Conservation (phyloP, 2,888 invertebrate genomes). For the Tortrix viridana region DNA sequence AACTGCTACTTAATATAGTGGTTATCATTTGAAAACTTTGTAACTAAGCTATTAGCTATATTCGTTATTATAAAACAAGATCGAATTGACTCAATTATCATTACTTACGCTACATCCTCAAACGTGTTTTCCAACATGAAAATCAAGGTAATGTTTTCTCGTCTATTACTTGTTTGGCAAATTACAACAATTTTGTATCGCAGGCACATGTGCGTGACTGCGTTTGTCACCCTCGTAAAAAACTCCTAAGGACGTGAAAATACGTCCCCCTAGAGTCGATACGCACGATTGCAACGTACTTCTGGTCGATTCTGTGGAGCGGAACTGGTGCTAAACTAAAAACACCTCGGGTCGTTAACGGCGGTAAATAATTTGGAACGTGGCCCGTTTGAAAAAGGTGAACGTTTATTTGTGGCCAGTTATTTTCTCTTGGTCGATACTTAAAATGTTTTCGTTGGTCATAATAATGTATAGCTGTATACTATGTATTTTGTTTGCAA, state of each 20-base stretch:
- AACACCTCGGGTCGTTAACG: conserved; percentile 12
- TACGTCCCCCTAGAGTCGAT: conserved; percentile 30
- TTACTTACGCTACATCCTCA: too few species aligned
- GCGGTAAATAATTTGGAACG: conserved; percentile 18
- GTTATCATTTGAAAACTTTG: too few species aligned
- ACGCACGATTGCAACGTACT: conserved; percentile 21
- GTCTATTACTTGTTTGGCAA: conserved; percentile 18
- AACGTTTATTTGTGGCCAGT: conserved; percentile 4
- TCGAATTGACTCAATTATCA: too few species aligned
- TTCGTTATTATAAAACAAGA: too few species aligned
- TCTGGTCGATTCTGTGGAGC: conserved; percentile 13
- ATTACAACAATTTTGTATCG: conserved; percentile 27
- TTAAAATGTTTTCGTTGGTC: too few species aligned
- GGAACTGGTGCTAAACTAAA: conserved; percentile 15
- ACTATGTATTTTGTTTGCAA: too few species aligned
- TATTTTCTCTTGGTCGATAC: not conserved
- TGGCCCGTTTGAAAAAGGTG: conserved; percentile 12
- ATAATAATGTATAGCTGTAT: too few species aligned
- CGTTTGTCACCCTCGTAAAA: conserved; percentile 33
- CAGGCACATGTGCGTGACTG: conserved; percentile 28
- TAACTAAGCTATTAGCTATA: too few species aligned
- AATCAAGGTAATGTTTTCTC: not conserved
- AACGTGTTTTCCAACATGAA: too few species aligned
- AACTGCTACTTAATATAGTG: too few species aligned
- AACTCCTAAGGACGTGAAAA: conserved; percentile 31